Conservation (phyloP, 2,888 invertebrate species). For the Nomada ferruginata region DNA sequence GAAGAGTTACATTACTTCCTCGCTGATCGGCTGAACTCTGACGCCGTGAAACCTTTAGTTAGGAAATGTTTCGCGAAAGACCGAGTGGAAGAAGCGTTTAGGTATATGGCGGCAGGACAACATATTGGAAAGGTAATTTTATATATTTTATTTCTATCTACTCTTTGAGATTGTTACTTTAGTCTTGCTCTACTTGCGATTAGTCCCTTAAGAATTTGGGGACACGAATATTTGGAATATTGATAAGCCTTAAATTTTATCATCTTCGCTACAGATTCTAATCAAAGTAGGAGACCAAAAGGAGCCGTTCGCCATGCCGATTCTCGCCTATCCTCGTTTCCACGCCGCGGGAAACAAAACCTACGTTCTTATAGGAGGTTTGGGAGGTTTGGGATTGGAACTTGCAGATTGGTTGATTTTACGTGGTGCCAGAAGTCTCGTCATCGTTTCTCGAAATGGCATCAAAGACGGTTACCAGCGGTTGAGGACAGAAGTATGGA, state of each 20-base stretch:
- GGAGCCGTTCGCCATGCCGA: slow-evolving; percentile 62
- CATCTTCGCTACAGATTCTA: slow-evolving; percentile 14
- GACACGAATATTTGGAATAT: not conserved
- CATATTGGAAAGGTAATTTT: slow-evolving; percentile 91
- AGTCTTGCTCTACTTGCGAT: too few species aligned
- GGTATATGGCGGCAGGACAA: slow-evolving; percentile 88
- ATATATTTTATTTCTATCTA: not conserved
- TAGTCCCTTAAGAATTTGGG: too few species aligned
- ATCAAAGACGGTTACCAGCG: slow-evolving; percentile 93
- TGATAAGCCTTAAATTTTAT: not conserved
- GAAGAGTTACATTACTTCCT: rapidly evolving
- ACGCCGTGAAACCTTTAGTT: slow-evolving; percentile 88
- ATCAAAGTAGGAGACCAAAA: slow-evolving; percentile 45
- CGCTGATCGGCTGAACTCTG: slow-evolving; percentile 81
- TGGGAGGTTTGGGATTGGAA: slow-evolving; percentile 97
- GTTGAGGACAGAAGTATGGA: slow-evolving; percentile 89
- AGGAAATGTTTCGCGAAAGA: slow-evolving; percentile 87
- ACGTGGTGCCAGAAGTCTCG: slow-evolving; percentile 91
- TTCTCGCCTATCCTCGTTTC: slow-evolving; percentile 85
- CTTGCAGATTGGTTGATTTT: slow-evolving; percentile 93
- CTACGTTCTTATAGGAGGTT: slow-evolving; percentile 90
- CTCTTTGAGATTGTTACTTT: too few species aligned
- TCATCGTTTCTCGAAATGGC: slow-evolving; percentile 93
- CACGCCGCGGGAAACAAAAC: slow-evolving; percentile 85
- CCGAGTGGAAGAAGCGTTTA: slow-evolving; percentile 90